Conservation (phyloP, 1,140 invertebrate species). For the Vollenhovia emeryi region DNA sequence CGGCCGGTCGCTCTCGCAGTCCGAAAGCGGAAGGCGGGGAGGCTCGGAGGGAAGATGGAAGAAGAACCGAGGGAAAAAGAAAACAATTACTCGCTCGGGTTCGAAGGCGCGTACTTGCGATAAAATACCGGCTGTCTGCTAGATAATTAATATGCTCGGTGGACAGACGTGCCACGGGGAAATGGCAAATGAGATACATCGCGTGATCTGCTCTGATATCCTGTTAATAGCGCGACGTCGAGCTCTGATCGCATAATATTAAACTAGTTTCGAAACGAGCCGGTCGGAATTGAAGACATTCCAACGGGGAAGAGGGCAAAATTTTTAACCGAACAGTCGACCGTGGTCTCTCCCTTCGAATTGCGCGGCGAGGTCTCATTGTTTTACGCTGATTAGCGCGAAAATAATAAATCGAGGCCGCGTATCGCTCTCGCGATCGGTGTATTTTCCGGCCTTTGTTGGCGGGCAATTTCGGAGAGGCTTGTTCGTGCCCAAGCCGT, state of each 20-base stretch:
- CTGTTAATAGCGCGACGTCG: neutral
- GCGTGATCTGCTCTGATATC: neutral
- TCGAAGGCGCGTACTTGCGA: conserved; percentile 6
- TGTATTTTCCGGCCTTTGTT: neutral
- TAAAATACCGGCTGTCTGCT: conserved; percentile 15
- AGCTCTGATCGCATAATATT: neutral
- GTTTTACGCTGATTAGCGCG: neutral
- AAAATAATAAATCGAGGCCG: conserved; percentile 15
- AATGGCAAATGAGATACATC: conserved; percentile 10
- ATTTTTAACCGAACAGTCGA: too few species aligned
- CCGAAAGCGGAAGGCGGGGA: neutral
- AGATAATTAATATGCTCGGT: conserved; percentile 48
- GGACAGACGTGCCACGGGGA: neutral
- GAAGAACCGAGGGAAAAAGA: neutral
- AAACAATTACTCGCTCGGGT: conserved; percentile 14
- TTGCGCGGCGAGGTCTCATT: neutral
- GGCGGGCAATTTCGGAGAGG: neutral
- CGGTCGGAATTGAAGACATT: neutral
- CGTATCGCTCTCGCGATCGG: neutral
- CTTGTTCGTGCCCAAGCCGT: too few species aligned
- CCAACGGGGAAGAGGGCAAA: too few species aligned
- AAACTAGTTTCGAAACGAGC: neutral
- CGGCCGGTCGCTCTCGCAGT: neutral
- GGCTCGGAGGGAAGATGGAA: neutral
- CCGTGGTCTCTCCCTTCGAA: too few species aligned